These are phyloP conservation scores for Desmophyllum pertusum DNA, from an alignment of 92 coral and sea anemone species.

Conservation along the genomic window DNA sequence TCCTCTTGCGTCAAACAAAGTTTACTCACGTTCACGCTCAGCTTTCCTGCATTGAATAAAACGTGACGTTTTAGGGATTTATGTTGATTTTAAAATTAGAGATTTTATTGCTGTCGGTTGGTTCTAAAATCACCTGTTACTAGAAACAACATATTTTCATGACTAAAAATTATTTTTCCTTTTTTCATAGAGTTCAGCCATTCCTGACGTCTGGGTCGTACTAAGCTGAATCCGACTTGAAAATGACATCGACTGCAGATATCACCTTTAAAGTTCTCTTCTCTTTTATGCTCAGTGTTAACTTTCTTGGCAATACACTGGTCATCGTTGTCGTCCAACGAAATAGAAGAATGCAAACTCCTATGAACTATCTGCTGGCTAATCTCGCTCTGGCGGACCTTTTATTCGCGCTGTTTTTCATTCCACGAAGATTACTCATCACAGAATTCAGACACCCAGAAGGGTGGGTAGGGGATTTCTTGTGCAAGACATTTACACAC, in stretches of 20 bases:
- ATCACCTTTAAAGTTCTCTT: conserved; percentile 30
- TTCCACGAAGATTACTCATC: conserved; percentile 41
- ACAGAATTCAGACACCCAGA: conserved; percentile 58
- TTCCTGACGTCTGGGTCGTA: too few species aligned
- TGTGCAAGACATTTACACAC: conserved; percentile 58
- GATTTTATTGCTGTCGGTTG: background rate
- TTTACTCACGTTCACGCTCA: background rate
- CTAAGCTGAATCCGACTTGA: background rate
- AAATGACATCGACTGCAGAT: conserved; percentile 24
- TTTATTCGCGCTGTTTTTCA: conserved; percentile 42
- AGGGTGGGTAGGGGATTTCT: conserved; percentile 47
- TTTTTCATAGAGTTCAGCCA: background rate
- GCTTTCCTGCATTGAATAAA: background rate
- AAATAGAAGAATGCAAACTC: conserved; percentile 56
- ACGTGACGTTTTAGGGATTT: background rate
- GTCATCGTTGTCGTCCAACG: conserved; percentile 57
- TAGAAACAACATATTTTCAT: background rate
- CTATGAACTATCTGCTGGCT: conserved; percentile 70
- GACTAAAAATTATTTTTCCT: background rate
- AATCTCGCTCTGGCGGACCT: conserved; percentile 65
- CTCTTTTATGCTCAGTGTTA: conserved; percentile 35
- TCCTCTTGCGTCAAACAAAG: background rate
- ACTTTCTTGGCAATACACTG: conserved; percentile 54
- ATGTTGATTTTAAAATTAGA: background rate
- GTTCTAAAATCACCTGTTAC: background rate